Conservation (phyloP, 2,888 invertebrate genomes). For the Rotaria sp. region DNA sequence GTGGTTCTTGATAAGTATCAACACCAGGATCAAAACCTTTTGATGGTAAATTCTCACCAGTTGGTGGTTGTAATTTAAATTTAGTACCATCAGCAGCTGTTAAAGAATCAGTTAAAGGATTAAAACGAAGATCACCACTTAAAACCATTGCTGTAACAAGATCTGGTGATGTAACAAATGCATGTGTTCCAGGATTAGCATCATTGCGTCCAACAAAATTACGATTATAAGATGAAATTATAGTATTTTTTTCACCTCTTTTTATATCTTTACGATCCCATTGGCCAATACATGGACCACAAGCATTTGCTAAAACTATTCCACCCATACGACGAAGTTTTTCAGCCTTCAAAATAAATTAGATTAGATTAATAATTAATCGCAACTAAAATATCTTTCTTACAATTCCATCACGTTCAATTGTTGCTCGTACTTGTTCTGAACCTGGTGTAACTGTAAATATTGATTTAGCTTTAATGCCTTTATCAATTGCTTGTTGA, state of each 20-base stretch:
- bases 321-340: constrained; percentile 86
- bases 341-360: constrained; percentile 59
- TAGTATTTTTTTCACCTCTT: constrained; percentile 98
- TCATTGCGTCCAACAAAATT: constrained; percentile 93
- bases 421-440: constrained; percentile 94
- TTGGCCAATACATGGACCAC: constrained; percentile 98
- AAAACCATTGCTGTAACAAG: constrained; percentile 87
- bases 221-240: constrained; percentile 95
- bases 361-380: neutral
- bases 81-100: constrained; percentile 64
- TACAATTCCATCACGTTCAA: constrained; percentile 78
- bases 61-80: constrained; percentile 61
- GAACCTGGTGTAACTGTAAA: constrained; percentile 99
- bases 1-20: constrained; percentile 87
- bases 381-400: neutral
- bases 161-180: constrained; percentile 94
- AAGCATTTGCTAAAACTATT: constrained; percentile 90
- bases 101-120: constrained; percentile 78
- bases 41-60: constrained; percentile 81
- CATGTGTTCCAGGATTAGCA: constrained; percentile 86
- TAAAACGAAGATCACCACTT: constrained; percentile 78
- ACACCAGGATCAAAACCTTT: constrained; percentile 93
- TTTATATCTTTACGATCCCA: constrained; percentile 81
- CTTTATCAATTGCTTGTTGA: constrained; percentile 78
- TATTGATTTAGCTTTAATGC: constrained; percentile 82